Base-by-base conservation (phyloP, 2,113 vertebrate genomes). In the Nesogale talazaci region DNA sequence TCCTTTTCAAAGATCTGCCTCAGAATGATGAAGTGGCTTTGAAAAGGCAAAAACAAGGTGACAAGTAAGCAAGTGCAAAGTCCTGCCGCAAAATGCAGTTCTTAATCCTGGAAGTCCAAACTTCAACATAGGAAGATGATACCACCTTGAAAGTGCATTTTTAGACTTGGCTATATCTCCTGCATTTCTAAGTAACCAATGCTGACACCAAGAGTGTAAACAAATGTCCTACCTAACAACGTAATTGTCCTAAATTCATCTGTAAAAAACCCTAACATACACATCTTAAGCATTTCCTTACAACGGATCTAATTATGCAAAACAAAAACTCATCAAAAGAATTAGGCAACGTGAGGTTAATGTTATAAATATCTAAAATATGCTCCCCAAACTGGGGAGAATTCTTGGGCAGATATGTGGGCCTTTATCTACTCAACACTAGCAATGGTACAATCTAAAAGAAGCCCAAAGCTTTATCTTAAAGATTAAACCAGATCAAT, bases 271-370 rank as follows among this genome's bases (percentile, higher is more conserved):
- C 69, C 86, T 74, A 86, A 88, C 31, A 56, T 38, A 91, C 2
- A 88, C 2, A 76, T 4, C 34, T 38, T 80, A 92, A 83, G 20
- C 2, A 82, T 74, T 95, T 78, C 69, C 80, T 52, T 16, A 2
- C 46, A 92, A 91, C 3, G 19, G 22, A 61, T 29, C 38, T 91
- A 89, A 79, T 23, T 22, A 89, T 27, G 46, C 20, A 79, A 86
- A 67, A 78, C 14, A 85, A 93, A 90, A 89, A 72, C 67, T 67
- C 20, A 40, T 93, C 92, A 88, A 92, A 91, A 81, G 67, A 17
- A 84, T 75, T 89, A 90, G 63, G 9, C 29, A 89, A 88, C 40
- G 23, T 86, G 38, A 74, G 20, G 70, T 42, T 83, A 77, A 92
- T 34, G 78, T 61, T 61, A 78, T 40, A 83, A 94, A 84, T 81